phyloP scores from a whole-genome alignment of 2,888 invertebrate species.

The Tromatobia lineatoria region DNA sequence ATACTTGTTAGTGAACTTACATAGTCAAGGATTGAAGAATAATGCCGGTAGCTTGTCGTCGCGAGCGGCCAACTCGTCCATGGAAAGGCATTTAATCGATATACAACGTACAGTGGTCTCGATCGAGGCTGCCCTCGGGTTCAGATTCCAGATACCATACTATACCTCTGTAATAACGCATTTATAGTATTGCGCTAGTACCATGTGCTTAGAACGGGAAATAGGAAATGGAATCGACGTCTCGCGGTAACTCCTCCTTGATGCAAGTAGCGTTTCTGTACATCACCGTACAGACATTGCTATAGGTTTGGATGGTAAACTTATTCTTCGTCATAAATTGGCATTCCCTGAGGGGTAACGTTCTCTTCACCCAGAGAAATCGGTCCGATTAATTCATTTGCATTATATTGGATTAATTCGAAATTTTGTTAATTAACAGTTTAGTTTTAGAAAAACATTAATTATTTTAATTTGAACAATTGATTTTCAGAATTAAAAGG shows the following conservation, averaged over 20 bases:
- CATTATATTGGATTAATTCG: too few species aligned
- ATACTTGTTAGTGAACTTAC: not conserved
- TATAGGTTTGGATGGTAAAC: not conserved
- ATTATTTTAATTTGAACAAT: too few species aligned
- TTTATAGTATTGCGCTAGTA: slow-evolving; percentile 47
- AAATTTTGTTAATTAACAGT: too few species aligned
- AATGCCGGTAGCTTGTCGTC: not conserved
- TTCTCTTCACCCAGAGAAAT: not conserved
- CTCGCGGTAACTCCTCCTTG: slow-evolving; percentile 67
- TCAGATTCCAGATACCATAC: slow-evolving; percentile 43
- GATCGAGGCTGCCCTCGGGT: slow-evolving; percentile 46
- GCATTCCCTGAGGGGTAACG: not conserved
- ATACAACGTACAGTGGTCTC: slow-evolving; percentile 43
- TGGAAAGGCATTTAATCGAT: slow-evolving; percentile 56
- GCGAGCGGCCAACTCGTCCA: slow-evolving; percentile 32
- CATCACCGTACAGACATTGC: not conserved
- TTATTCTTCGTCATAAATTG: not conserved
- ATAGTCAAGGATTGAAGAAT: not conserved
- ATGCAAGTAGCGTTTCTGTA: slow-evolving; percentile 29
- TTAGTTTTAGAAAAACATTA: too few species aligned
- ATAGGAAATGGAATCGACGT: slow-evolving; percentile 71
- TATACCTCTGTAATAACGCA: slow-evolving; percentile 33
- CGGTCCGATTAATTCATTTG: too few species aligned
- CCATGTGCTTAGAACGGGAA: slow-evolving; percentile 67
- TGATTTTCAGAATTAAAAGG: too few species aligned